A percentile compares a stretch with the other conserved stretches of the same genome.
These are phyloP conservation scores for Panagrolaimus sp. DNA, from an alignment of 1,140 invertebrate species.

Conservation along the genomic window DNA sequence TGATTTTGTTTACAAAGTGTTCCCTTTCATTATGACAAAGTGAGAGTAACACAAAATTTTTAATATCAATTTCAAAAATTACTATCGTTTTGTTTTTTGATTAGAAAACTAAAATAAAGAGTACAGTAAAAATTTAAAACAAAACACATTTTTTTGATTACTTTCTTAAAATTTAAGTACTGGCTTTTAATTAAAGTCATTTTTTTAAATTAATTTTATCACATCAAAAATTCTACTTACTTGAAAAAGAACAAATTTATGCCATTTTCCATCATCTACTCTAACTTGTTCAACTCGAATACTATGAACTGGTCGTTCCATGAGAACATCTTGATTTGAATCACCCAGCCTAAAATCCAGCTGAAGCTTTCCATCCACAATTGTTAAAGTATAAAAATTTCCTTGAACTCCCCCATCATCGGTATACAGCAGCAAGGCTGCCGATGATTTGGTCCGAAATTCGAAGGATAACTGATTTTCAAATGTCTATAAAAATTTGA, in stretches of 20 bases:
- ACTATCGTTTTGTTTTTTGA: too few relatives aligned
- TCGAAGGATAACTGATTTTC: slow-evolving; percentile 75
- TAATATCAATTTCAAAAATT: too few relatives aligned
- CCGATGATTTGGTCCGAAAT: slow-evolving; percentile 78
- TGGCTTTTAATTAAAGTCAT: too few relatives aligned
- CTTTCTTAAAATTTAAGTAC: too few relatives aligned
- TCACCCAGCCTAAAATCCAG: slow-evolving; percentile 80
- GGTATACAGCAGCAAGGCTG: slow-evolving; percentile 83
- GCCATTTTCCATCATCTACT: slow-evolving; percentile 42
- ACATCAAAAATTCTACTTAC: slow-evolving; percentile 17
- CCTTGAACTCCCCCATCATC: slow-evolving; percentile 81
- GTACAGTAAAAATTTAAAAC: too few relatives aligned
- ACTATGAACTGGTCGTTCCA: slow-evolving; percentile 43
- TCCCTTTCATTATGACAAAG: too few relatives aligned
- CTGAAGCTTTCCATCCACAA: slow-evolving; percentile 79
- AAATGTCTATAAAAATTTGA: too few relatives aligned
- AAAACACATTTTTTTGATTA: too few relatives aligned
- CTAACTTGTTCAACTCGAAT: slow-evolving; percentile 47
- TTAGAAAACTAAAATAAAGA: too few relatives aligned
- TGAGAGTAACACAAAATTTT: too few relatives aligned
- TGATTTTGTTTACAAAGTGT: too few relatives aligned
- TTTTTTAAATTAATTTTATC: too few relatives aligned
- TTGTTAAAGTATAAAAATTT: slow-evolving; percentile 88
- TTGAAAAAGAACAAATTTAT: slow-evolving; percentile 48
- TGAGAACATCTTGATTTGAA: slow-evolving; percentile 68